phyloP scores from a whole-genome alignment of 2,113 vertebrate genomes.

The Leiothrix lutea region DNA sequence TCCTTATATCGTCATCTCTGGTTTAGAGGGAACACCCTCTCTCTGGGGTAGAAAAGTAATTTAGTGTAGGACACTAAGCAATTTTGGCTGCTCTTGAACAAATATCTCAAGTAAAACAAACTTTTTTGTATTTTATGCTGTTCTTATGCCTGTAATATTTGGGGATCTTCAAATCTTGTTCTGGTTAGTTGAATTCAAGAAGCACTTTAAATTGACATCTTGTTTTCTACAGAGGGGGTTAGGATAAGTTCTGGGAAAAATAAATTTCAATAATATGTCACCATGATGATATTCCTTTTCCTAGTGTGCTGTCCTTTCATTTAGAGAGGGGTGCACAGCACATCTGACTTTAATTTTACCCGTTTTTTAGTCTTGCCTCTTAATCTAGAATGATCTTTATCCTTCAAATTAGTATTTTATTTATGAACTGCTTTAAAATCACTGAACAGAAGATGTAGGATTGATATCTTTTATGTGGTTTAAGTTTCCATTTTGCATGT shows the following conservation, averaged over 20 bases:
- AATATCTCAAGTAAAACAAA: constrained; percentile 1
- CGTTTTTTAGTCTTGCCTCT: background rate
- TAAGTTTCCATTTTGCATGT: background rate
- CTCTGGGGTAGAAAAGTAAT: constrained; percentile 32
- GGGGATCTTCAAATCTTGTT: background rate
- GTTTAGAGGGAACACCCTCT: constrained; percentile 41
- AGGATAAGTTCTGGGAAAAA: background rate
- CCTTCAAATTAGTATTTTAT: background rate
- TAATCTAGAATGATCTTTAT: background rate
- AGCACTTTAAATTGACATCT: background rate
- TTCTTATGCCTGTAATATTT: background rate
- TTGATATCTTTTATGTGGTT: background rate
- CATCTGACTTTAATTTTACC: background rate
- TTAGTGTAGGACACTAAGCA: background rate
- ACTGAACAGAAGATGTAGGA: background rate
- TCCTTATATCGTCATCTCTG: background rate
- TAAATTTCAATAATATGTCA: rapidly evolving
- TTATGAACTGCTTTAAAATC: background rate
- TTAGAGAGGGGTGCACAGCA: background rate
- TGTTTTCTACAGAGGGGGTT: background rate
- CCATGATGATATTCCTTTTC: background rate
- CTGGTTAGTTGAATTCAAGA: background rate
- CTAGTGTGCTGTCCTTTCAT: background rate
- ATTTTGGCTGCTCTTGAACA: background rate
- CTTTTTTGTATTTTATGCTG: background rate